Evolutionary conservation across 2,888 invertebrate species (phyloP).

Genomic region (Bimastos eiseni): DNA sequence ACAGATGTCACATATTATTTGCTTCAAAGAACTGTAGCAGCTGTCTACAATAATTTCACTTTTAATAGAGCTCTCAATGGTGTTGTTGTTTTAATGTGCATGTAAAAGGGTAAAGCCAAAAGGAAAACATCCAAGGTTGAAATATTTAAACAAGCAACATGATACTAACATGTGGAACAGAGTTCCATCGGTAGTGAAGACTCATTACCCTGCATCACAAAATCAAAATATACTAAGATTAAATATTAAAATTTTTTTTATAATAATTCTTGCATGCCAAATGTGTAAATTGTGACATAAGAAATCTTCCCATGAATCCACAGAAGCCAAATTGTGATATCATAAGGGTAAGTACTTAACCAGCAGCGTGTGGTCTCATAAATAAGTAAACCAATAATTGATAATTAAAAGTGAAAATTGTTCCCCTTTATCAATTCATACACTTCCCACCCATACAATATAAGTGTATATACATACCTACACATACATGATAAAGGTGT

Average conservation of each 20-base stretch:
- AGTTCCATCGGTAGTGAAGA: constrained; percentile 94
- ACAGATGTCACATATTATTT: neutral
- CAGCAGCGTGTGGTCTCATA: too few relatives aligned
- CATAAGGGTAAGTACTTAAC: too few relatives aligned
- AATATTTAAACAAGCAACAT: neutral
- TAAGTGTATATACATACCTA: too few relatives aligned
- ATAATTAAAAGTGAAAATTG: too few relatives aligned
- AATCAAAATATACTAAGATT: neutral
- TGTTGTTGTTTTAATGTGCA: too few relatives aligned
- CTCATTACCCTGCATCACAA: constrained; percentile 82
- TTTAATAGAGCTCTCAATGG: neutral
- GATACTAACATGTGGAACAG: constrained; percentile 87
- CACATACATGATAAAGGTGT: too few relatives aligned
- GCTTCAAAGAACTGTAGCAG: neutral
- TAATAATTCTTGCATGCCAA: neutral
- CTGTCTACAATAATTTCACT: neutral
- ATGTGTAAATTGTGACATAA: neutral
- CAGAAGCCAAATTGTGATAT: too few relatives aligned
- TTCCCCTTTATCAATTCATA: too few relatives aligned
- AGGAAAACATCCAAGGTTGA: neutral
- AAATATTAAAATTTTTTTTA: neutral
- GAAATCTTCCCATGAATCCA: too few relatives aligned
- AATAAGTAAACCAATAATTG: too few relatives aligned
- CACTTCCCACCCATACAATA: too few relatives aligned
- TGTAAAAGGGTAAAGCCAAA: neutral